A percentile compares a stretch with the other conserved stretches of the same genome.
Evolutionary conservation across 2,888 invertebrate genomes (phyloP).

Genomic region (Sclerodermus sp.): DNA sequence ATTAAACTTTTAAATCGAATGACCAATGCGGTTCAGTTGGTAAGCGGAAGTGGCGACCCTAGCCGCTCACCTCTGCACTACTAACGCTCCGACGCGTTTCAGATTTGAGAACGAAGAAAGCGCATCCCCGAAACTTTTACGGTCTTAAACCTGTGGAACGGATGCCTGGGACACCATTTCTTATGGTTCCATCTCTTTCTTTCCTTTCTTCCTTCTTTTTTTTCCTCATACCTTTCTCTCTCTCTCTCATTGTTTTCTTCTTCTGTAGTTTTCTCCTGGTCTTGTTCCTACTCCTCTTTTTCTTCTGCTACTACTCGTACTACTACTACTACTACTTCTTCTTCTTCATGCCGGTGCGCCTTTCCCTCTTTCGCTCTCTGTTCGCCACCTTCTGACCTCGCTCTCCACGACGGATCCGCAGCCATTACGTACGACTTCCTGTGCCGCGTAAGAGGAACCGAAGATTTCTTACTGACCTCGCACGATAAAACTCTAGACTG

Average conservation of each 20-base stretch:
- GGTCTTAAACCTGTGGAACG: constrained; percentile 35
- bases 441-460: constrained; percentile 27
- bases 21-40: constrained; percentile 51
- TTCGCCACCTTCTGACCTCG: constrained; percentile 26
- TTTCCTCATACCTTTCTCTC: constrained; percentile 2
- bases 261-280: background rate
- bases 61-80: constrained; percentile 58
- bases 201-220: background rate
- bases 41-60: constrained; percentile 57
- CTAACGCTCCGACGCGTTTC: constrained; percentile 49
- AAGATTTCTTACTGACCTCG: constrained; percentile 19
- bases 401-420: constrained; percentile 12
- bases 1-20: constrained; percentile 58
- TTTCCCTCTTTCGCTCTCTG: background rate
- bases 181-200: constrained; percentile 4
- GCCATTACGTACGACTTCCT: constrained; percentile 40
- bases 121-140: constrained; percentile 44
- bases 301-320: too few relatives aligned
- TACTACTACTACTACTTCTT: too few relatives aligned
- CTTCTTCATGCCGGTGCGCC: too few relatives aligned
- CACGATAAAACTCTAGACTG: background rate
- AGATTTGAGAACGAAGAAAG: constrained; percentile 45
- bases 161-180: constrained; percentile 7
- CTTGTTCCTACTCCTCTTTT: background rate
- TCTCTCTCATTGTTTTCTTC: background rate